phyloP scores from a whole-genome alignment of 2,113 vertebrate genomes.

The Argyrosomus japonicus region DNA sequence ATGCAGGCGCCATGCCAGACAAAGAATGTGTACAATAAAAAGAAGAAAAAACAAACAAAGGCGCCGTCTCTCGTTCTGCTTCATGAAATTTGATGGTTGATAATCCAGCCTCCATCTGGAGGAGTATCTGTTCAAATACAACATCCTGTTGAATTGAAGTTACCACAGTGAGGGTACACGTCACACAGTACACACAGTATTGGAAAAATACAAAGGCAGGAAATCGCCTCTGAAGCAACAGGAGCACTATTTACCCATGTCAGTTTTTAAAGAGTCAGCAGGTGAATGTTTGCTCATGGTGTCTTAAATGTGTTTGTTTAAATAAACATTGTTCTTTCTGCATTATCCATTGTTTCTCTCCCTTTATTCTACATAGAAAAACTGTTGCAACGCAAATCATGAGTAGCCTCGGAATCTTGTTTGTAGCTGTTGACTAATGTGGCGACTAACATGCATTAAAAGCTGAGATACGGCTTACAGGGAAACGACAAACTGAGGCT shows the following conservation, averaged over 20 bases:
- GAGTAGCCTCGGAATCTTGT: not conserved
- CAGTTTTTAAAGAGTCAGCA: not conserved
- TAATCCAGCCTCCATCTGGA: not conserved
- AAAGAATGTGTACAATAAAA: not conserved
- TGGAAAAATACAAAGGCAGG: constrained; percentile 6
- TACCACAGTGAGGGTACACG: not conserved
- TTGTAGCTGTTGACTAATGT: constrained; percentile 15
- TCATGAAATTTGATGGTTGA: not conserved
- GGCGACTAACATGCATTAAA: constrained; percentile 21
- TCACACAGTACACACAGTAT: not conserved
- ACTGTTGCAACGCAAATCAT: constrained; percentile 8
- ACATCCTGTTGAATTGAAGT: constrained; percentile 25
- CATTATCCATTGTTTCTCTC: not conserved
- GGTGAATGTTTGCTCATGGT: constrained; percentile 2
- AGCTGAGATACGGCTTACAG: not conserved
- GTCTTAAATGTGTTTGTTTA: not conserved
- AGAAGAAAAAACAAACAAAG: not conserved
- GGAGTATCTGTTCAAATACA: not conserved
- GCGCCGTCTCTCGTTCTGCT: not conserved
- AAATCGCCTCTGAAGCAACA: constrained; percentile 11
- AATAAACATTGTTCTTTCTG: not conserved
- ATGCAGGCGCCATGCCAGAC: not conserved
- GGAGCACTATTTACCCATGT: not conserved
- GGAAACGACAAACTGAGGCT: constrained; percentile 11
- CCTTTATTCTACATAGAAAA: not conserved